Base-by-base conservation (phyloP, 2,888 invertebrate species). In the Melolontha melolontha region DNA sequence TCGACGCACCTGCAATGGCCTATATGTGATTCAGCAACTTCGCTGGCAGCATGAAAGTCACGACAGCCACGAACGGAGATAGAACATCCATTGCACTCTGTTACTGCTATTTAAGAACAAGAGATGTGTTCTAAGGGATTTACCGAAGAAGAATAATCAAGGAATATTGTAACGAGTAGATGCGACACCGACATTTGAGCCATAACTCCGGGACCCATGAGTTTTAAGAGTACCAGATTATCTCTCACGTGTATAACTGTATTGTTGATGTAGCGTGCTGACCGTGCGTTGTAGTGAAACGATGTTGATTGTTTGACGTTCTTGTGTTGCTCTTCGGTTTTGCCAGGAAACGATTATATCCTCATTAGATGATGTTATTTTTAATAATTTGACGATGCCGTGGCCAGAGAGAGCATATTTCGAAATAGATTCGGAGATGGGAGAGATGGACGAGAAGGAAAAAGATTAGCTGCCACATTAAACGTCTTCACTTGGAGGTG, bases 11-110 rank as follows among this genome's bases (percentile, higher is more conserved):
- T 79, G 78, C 75, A 75, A 72, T 74, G 72, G 71, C 72, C 73
- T 67, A 73, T 75, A 74, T 49, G 16, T 79, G 79, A 79, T 78
- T 79, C 79, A 79, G 78, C 79, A 66, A 64, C 44, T 66, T 49
- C 10, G 22, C 10, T 49, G 16, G 11, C 17, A 16, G 14, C 8
- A 10, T 47, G 14, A 5, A 47, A 34, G 14, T 34, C 39, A 39
- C 14, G 52, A 14, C 14, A 39, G 14, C 16, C 14, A 16, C 8
- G 17, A 54, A 40, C 39, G 39, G 11, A 54, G 17, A 11, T 1
- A 51, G 29, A 27, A 27, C 29, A 10, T 8, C 34, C 10, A 34
- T 34, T 34, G 10, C 34, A 34, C 34, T 34, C 6, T 8, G 34
- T 34, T 1, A 22, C 2, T 4, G 1, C 22, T 22, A 22, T 22